These are phyloP conservation scores for Cottus gobio DNA, from an alignment of 2,113 vertebrate genomes.

Conservation along the genomic window DNA sequence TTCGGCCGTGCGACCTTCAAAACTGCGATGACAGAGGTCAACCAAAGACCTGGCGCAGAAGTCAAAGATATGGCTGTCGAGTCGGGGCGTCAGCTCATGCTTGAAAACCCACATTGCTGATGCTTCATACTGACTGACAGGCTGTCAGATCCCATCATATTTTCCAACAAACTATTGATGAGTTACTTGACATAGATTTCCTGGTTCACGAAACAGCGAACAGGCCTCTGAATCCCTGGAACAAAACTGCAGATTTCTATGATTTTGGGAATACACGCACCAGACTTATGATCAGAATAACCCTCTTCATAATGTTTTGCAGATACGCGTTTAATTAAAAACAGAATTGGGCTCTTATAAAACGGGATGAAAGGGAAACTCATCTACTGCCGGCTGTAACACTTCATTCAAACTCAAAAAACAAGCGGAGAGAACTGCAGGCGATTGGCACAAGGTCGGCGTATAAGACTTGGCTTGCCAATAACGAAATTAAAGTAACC, in stretches of 20 bases:
- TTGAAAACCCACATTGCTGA: constrained; percentile 15
- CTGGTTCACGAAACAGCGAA: constrained; percentile 22
- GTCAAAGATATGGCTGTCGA: background rate
- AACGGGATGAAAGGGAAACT: background rate
- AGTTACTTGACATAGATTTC: constrained; percentile 21
- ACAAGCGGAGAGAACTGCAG: no score
- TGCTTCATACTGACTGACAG: constrained; percentile 32
- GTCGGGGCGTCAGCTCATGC: constrained; percentile 26
- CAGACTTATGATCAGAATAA: background rate
- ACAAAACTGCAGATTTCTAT: background rate
- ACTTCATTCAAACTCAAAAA: background rate
- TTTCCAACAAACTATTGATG: background rate
- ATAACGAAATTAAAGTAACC: no score
- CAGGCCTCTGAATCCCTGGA: background rate
- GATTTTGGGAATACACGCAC: background rate
- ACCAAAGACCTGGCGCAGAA: background rate
- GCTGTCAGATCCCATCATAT: constrained; percentile 48
- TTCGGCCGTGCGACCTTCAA: background rate
- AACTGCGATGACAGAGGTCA: constrained; percentile 53
- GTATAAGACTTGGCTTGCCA: no score
- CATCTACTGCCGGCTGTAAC: background rate
- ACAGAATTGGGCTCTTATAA: background rate
- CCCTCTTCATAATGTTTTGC: background rate
- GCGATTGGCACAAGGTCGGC: no score
- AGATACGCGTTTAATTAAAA: background rate